Base-by-base conservation (phyloP, 2,888 invertebrate genomes). In the Hypomecis atomaria region DNA sequence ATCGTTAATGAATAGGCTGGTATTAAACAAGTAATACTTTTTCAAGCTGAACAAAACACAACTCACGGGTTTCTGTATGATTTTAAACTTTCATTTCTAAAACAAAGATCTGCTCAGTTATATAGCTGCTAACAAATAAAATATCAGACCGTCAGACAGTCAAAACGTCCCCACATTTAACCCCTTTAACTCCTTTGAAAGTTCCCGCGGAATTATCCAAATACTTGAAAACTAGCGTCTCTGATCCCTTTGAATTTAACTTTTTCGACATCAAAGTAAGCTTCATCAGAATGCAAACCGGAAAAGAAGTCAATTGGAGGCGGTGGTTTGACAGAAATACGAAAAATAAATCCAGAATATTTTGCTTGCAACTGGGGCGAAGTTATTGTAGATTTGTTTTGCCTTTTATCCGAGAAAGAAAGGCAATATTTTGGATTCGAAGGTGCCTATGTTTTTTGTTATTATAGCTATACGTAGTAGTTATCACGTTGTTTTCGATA, bases 211-310 rank as follows among this genome's bases (percentile, higher is more conserved):
- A 59, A 59, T 64, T 59, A 60, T 57, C 45, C 67, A 54, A 64
- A 59, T 61, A 65, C 63, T 62, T 61, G 52, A 57, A 59, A 71
- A 71, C 68, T 67, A 70, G 64, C 62, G 47, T 64, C 68, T 70
- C 54, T 67, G 71, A 70, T 67, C 69, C 61, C 65, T 72, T 67
- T 68, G 71, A 67, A 56, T 69, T 62, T 59, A 67, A 69, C 67
- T 70, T 70, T 68, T 59, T 72, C 65, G 37, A 72, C 69, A 69
- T 71, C 72, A 72, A 72, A 72, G 69, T 57, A 47, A 66, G 43
- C 60, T 52, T 57, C 59, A 56, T 62, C 61, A 64, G 52, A 66
- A 60, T 53, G 69, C 56, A 62, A 63, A 58, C 40, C 62, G 69
- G 66, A 60, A 66, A 69, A 66, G 65, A 69, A 69, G 66, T 66